phyloP scores from a whole-genome alignment of 2,888 invertebrate species.

The Aplocera efformata region DNA sequence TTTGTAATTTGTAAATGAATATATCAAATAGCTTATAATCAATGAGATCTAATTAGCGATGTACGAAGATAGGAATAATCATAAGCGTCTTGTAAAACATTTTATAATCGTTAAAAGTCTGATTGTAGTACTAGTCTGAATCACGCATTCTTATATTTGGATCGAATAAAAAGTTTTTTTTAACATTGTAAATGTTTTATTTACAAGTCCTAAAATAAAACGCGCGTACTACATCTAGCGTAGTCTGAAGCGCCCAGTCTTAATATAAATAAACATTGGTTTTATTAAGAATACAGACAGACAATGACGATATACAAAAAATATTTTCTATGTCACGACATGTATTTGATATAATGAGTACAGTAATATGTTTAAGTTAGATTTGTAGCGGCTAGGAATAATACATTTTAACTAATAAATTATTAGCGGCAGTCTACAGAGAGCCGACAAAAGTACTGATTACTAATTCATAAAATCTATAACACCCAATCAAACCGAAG shows the following conservation, averaged over 20 bases:
- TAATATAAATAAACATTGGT: conserved; percentile 7
- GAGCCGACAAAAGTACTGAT: too few relatives aligned
- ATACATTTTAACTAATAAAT: too few relatives aligned
- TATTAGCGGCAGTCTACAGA: too few relatives aligned
- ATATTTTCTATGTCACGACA: too few relatives aligned
- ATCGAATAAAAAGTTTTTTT: conserved; percentile 19
- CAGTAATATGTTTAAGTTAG: too few relatives aligned
- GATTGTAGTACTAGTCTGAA: neutral
- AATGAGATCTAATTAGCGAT: neutral
- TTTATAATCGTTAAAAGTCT: neutral
- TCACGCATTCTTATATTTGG: conserved; percentile 8
- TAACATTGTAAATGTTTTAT: conserved; percentile 38
- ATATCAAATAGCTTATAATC: too few relatives aligned
- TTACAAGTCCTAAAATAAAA: conserved; percentile 30
- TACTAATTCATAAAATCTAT: too few relatives aligned
- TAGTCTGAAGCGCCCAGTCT: conserved; percentile 18
- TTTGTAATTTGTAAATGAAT: too few relatives aligned
- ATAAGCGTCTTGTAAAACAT: neutral
- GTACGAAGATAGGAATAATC: neutral
- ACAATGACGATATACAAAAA: neutral
- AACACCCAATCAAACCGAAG: too few relatives aligned
- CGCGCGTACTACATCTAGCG: conserved; percentile 6
- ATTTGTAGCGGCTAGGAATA: too few relatives aligned
- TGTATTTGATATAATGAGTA: too few relatives aligned
- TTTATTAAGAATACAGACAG: neutral